These are phyloP conservation scores for Peromyscus eremicus DNA, from an alignment of 2,797 vertebrate species.

Conservation along the genomic window DNA sequence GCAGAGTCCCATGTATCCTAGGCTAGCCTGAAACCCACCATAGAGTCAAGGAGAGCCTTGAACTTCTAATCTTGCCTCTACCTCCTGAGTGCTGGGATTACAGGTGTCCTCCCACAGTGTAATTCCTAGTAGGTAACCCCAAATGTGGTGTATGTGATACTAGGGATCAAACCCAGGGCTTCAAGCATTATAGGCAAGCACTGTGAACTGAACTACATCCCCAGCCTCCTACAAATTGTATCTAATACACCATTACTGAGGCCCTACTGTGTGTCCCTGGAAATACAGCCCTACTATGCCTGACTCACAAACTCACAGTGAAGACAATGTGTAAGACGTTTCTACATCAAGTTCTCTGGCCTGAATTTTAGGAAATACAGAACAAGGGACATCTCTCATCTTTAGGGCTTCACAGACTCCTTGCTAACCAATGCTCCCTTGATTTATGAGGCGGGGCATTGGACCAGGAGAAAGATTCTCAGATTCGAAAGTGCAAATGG, in stretches of 20 bases:
- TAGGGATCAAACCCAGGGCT: background rate
- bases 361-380: background rate
- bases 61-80: background rate
- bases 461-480: background rate
- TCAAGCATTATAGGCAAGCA: background rate
- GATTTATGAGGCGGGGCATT: background rate
- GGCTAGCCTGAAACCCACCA: background rate
- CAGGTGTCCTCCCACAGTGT: background rate
- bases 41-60: background rate
- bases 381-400: background rate
- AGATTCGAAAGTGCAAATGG: background rate
- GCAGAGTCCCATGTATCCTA: background rate
- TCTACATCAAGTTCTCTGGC: background rate
- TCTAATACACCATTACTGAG: background rate
- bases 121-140: background rate
- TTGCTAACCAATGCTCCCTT: background rate
- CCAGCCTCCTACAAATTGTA: background rate
- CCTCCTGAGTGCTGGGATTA: too few species aligned
- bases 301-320: background rate
- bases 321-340: background rate
- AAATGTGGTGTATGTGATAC: background rate
- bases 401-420: background rate
- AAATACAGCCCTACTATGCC: background rate
- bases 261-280: background rate
- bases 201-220: background rate